phyloP scores from a whole-genome alignment of 2,888 invertebrate species.

The Agrochola lota region DNA sequence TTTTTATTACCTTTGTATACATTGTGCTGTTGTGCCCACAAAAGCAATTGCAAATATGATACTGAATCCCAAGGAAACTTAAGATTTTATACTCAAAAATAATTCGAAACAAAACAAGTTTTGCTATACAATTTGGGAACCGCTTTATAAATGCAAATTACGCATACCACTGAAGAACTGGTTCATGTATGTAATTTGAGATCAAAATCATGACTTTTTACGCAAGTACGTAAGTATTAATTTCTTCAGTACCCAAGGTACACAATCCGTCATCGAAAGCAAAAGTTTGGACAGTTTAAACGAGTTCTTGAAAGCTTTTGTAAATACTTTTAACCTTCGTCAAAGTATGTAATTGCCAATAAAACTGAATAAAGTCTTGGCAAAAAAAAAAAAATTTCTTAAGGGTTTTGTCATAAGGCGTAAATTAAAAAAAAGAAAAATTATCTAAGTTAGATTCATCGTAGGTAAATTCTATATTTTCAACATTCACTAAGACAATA shows the following conservation, averaged over 20 bases:
- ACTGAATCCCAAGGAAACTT: constrained; percentile 63
- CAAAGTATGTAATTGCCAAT: constrained; percentile 10
- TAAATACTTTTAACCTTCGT: constrained; percentile 40
- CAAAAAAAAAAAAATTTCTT: background rate
- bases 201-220: constrained; percentile 48
- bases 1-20: constrained; percentile 61
- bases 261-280: constrained; percentile 63
- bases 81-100: constrained; percentile 79
- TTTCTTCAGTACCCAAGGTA: constrained; percentile 41
- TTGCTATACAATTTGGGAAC: constrained; percentile 65
- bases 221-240: constrained; percentile 19
- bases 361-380: background rate
- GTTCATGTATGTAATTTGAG: constrained; percentile 68
- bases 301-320: constrained; percentile 32
- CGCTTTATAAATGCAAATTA: constrained; percentile 64
- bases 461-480: background rate
- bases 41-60: constrained; percentile 73
- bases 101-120: constrained; percentile 73
- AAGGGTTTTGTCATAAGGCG: background rate
- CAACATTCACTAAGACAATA: too few species aligned
- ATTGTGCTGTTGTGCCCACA: constrained; percentile 73
- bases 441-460: background rate
- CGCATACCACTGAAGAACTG: constrained; percentile 69
- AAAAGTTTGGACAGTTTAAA: constrained; percentile 36
- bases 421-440: too few species aligned